phyloP scores from a whole-genome alignment of 2,113 vertebrate genomes.

The Bostrychus sinensis region DNA sequence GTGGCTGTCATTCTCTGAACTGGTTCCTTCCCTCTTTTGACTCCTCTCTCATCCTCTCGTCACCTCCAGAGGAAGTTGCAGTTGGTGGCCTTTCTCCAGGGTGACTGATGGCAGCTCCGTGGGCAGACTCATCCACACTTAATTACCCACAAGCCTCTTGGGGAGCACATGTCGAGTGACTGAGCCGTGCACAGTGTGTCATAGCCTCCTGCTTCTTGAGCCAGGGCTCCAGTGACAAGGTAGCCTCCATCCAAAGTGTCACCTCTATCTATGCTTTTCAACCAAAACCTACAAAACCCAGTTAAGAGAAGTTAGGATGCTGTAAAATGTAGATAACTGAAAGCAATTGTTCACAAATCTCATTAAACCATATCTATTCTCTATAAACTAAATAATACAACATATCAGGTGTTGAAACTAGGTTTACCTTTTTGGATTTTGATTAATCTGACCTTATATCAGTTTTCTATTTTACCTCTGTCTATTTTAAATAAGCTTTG shows the following conservation, averaged over 20 bases:
- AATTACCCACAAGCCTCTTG: conserved; percentile 70
- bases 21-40: conserved; percentile 38
- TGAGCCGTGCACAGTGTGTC: conserved; percentile 31
- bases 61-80: conserved; percentile 53
- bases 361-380: too few relatives aligned
- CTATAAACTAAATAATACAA: too few relatives aligned
- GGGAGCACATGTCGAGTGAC: conserved; percentile 43
- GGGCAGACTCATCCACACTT: conserved; percentile 58
- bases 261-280: conserved; percentile 13
- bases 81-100: conserved; percentile 66
- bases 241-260: conserved; percentile 18
- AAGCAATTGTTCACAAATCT: too few relatives aligned
- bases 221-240: conserved; percentile 18
- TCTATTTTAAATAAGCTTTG: too few relatives aligned
- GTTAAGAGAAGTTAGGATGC: too few relatives aligned
- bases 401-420: too few relatives aligned
- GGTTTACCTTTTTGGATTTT: too few relatives aligned
- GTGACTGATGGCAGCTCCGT: conserved; percentile 60
- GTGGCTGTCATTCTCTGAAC: conserved; percentile 39
- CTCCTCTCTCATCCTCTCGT: conserved; percentile 32
- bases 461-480: too few relatives aligned
- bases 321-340: too few relatives aligned
- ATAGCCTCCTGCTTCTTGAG: conserved; percentile 21
- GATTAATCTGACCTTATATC: too few relatives aligned
- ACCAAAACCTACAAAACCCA: background rate